Conservation (phyloP, 2,113 vertebrate species). For the Antechinus stuartii region DNA sequence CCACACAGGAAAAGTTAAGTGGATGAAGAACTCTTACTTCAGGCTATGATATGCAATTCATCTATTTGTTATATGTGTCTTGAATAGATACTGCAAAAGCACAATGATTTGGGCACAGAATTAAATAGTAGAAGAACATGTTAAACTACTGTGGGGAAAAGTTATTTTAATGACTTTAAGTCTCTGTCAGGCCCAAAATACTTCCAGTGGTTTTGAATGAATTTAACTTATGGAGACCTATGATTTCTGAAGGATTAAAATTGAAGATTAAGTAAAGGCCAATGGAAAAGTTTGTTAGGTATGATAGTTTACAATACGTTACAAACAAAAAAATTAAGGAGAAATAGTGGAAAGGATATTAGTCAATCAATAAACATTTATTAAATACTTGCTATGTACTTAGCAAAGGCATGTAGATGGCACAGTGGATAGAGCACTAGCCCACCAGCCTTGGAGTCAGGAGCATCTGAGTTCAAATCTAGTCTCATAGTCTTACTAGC, state of each 20-base stretch:
- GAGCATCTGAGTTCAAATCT: no score
- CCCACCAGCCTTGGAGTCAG: no score
- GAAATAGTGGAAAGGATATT: not conserved
- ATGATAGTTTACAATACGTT: not conserved
- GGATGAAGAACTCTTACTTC: not conserved
- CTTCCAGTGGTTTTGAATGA: not conserved
- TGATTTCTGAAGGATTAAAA: not conserved
- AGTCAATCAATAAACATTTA: not conserved
- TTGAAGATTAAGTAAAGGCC: not conserved
- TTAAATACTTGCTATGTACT: no score
- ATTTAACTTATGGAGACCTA: not conserved
- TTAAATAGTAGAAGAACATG: not conserved
- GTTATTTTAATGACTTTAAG: no score
- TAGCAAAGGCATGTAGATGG: no score
- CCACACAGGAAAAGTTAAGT: not conserved
- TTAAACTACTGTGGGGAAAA: not conserved
- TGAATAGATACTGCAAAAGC: not conserved
- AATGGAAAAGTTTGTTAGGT: not conserved
- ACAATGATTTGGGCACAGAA: not conserved
- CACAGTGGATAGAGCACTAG: no score
- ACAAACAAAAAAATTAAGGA: not conserved
- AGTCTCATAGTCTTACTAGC: no score
- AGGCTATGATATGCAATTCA: not conserved
- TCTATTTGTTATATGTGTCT: not conserved
- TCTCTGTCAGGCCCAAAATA: not conserved